Evolutionary conservation across 2,888 invertebrate species (phyloP), one percentile per base, ranked within the genome.

Genomic region (Tricholauxania praeusta): DNA sequence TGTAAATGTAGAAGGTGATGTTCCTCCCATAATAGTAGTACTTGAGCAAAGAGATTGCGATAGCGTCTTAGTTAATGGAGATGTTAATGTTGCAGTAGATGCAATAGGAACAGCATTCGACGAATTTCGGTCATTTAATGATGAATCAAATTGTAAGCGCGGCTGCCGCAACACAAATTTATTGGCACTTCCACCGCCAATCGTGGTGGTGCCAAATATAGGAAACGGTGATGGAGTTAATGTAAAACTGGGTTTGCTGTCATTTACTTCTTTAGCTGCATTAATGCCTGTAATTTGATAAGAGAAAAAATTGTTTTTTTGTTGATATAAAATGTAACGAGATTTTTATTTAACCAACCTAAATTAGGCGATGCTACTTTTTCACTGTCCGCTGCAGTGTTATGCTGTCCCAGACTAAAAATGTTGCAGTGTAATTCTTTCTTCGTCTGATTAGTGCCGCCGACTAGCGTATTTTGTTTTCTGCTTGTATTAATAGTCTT

Each of bases 81-180:
- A 19, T 28, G 74, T 72, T 49, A 70, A 17, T 6, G 68, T 15
- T n/a, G 62, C 57, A 6, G 64, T 39, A 12, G 64, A 17, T 12
- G 19, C 66, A 12, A 59, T 32, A 17, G 17, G 28, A 32, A 28
- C 51, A 39, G 17, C 53, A 65, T 17, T 52, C 39, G 55, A 22
- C 51, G 12, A 75, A 49, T 51, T 72, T 15, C 80, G 78, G n/a
- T 78, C 78, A 59, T 77, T 80, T 69, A 73, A 67, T 15, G 75
- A 63, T 12, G 80, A 80, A 68, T 86, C 84, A 73, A 87, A 85
- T 75, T 86, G 86, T 70, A 87, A 74, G 6, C 85, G 84, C 3
- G 87, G 83, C 72, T 86, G 82, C 12, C 87, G 79, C 71, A 87
- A 75, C 63, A 87, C 83, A 76, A 85, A 83, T 79, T 80, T 83